Evolutionary conservation across 2,797 vertebrate species (phyloP).

Genomic region (Perodicticus potto): DNA sequence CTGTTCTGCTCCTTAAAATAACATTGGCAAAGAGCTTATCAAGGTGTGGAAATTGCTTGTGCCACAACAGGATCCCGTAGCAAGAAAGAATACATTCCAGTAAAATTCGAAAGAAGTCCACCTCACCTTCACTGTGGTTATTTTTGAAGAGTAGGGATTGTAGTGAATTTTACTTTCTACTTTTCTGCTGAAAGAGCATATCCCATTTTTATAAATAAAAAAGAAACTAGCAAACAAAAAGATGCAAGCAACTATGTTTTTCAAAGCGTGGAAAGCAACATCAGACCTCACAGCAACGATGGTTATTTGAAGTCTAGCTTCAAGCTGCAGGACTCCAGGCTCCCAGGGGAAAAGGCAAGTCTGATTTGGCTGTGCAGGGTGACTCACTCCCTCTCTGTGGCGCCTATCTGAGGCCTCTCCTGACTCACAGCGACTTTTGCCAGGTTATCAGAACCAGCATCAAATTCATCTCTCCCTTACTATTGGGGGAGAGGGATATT

Average conservation of each 20-base stretch:
- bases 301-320: neutral
- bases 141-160: neutral
- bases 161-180: neutral
- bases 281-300: neutral
- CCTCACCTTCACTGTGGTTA: neutral
- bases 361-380: accelerated
- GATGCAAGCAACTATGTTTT: neutral
- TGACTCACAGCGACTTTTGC: neutral
- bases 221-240: neutral
- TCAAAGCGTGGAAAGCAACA: neutral
- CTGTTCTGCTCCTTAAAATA: neutral
- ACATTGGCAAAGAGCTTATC: neutral
- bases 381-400: neutral
- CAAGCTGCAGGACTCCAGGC: neutral
- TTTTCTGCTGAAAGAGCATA: neutral
- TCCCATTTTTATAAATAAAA: neutral
- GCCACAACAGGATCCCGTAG: neutral
- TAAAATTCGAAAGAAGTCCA: neutral
- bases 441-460: constrained; percentile 37
- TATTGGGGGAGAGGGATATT: neutral
- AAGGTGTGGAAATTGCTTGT: neutral
- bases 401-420: neutral
- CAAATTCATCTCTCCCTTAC: neutral
- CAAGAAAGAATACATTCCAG: neutral
- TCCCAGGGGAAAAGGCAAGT: neutral